Evolutionary conservation across 2,888 invertebrate genomes (phyloP), one percentile per base, ranked within the genome.

Genomic region (Eulithis prunata): DNA sequence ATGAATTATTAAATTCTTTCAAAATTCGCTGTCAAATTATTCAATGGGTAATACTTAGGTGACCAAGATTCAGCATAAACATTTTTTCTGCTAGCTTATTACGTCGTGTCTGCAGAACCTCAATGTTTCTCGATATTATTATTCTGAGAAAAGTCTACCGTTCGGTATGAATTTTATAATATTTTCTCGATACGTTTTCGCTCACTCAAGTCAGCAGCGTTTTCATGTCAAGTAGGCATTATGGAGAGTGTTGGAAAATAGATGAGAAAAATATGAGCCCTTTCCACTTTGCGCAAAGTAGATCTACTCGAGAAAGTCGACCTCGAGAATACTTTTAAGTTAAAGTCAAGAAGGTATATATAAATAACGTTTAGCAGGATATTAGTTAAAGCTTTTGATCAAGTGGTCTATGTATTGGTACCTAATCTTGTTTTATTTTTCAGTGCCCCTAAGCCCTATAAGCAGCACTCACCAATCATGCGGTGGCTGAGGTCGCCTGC

Each of bases 401-500:
- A 46, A 47, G 4, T 7, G 36, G 6, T 11, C 7, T 32, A 1
- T 45, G 12, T 1, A 8, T 46, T 6, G 52, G 41, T 21, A 21
- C 21, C 21, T 28, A 12, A 6, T 7, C 13, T 14, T 38, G 14
- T 8, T n/a, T 21, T n/a, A n/a, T 32, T 28, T n/a, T 41, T 41
- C 8, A 8, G 45, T n/a, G 45, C 45, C 38, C 12, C 53, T 36
- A 5, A 4, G 12, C 21, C 6, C 32, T 21, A 45, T 12, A 12
- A 38, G 36, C 51, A 68, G 54, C 12, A 94, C 94, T 94, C 78
- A 95, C 94, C 93, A 93, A 80, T 93, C 93, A 80, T 94, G 94
- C 69, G 94, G 93, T 61, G 94, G 94, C 74, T 94, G 88, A 14
- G 94, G 93, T 72, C 95, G 87, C 71, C 95, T 89, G 72, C 92